These are phyloP conservation scores for Cepphus grylle DNA, from an alignment of 2,113 vertebrate species.

Conservation along the genomic window DNA sequence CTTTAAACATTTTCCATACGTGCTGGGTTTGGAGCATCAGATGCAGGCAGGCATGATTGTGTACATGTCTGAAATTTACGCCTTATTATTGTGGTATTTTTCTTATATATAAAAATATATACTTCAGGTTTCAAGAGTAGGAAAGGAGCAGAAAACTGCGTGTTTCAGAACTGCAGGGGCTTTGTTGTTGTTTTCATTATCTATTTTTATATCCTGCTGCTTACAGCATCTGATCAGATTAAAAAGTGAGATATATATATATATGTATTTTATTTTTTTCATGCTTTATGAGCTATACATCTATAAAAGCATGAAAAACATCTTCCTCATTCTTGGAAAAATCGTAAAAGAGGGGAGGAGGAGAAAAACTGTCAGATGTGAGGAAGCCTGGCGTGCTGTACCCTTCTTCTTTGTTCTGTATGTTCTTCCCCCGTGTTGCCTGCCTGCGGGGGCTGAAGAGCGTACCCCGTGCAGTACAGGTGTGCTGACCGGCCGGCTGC, in stretches of 20 bases:
- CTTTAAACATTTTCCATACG: neutral
- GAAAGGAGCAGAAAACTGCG: neutral
- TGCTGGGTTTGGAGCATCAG: neutral
- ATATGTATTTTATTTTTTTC: neutral
- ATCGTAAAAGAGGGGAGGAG: neutral
- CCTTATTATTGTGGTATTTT: neutral
- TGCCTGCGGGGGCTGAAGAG: neutral
- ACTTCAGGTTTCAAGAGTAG: neutral
- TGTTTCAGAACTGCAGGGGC: slow-evolving; percentile 33
- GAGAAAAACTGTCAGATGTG: neutral
- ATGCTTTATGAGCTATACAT: neutral
- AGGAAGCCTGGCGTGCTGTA: slow-evolving; percentile 3
- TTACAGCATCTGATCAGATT: slow-evolving; percentile 37
- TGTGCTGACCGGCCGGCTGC: accelerated
- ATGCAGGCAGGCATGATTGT: neutral
- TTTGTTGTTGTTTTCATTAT: slow-evolving; percentile 50
- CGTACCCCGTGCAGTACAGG: accelerated
- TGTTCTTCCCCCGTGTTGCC: neutral
- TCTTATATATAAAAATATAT: neutral
- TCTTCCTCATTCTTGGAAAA: slow-evolving; percentile 23
- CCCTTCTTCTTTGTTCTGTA: slow-evolving; percentile 21
- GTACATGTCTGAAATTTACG: neutral
- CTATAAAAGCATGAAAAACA: neutral
- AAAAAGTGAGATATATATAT: neutral
- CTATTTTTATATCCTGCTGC: slow-evolving; percentile 35